A percentile compares a stretch with the other conserved stretches of the same genome.
Conservation (phyloP, 2,113 vertebrate genomes). For the Acrocephalus kingi region DNA sequence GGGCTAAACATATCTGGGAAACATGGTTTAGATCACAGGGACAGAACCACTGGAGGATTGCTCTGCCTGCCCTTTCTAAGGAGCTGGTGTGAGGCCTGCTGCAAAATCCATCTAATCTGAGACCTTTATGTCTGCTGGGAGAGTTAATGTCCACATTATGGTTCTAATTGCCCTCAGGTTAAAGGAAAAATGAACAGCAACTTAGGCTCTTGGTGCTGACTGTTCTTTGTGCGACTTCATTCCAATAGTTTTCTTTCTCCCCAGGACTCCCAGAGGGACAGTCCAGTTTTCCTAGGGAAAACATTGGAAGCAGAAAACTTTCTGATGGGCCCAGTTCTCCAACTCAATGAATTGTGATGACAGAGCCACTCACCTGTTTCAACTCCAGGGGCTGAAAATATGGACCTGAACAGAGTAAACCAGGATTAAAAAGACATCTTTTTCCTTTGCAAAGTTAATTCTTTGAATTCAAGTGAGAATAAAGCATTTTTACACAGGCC, state of each 20-base stretch:
- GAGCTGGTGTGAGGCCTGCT: not conserved
- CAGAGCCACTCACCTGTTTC: not conserved
- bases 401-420: not conserved
- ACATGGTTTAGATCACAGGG: rapidly evolving
- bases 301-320: not conserved
- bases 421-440: not conserved
- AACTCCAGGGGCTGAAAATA: not conserved
- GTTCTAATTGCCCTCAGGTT: not conserved
- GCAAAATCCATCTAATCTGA: not conserved
- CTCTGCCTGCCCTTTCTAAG: not conserved
- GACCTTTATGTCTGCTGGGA: not conserved
- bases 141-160: not conserved
- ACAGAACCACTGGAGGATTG: not conserved
- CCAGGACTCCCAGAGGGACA: not conserved
- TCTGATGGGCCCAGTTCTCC: not conserved
- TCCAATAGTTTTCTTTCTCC: not conserved
- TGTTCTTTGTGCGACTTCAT: not conserved
- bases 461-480: not conserved
- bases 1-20: not conserved
- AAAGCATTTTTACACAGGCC: not conserved
- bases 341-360: not conserved
- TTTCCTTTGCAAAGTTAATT: not conserved
- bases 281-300: not conserved
- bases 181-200: not conserved
- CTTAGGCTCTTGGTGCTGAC: not conserved